Evolutionary conservation across 2,113 vertebrate species (phyloP), one percentile per base, ranked within the genome.

Genomic region (Melanocharis versteri): DNA sequence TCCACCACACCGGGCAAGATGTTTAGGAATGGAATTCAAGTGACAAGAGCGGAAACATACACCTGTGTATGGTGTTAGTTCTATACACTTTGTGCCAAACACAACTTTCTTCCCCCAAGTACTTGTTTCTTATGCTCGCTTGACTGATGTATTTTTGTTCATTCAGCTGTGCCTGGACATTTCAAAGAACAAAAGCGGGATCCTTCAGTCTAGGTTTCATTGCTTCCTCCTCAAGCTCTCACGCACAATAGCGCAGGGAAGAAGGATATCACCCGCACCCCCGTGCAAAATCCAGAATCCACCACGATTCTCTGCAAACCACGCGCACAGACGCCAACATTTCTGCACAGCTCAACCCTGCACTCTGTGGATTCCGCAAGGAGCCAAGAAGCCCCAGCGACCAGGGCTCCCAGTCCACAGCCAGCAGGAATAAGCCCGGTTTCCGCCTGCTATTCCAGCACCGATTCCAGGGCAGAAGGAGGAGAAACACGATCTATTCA

Each of bases 11-110:
- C 4, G 21, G 6, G 28, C 33, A 27, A 47, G 22, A 17, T 2
- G 0, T 21, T 31, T 10, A 13, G 30, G n/a, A 64, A 64, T 3
- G 5, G 40, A 85, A 65, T 65, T 47, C 30, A 35, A 30, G 10
- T 2, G 18, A 14, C 10, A 27, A 24, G 53, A 51, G 33, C 21
- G 37, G 33, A 47, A 48, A 4, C 0, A 2, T 18, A 19, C 11
- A 6, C 0, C 3, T 1, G 1, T 3, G 7, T 1, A 1, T 0
- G 1, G 39, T 7, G 26, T 12, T 33, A 21, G 51, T 51, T 72
- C 37, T 7, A 15, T 0, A 1, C 1, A 26, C 12, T 39, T 28
- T 0, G 3, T 4, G 13, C 21, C 37, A 75, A 89, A n/a, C 22
- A 3, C 42, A 75, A 20, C 47, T 50, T 54, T 11, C n/a, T 5